phyloP scores from a whole-genome alignment of 2,113 vertebrate species.

The Heterotis niloticus region DNA sequence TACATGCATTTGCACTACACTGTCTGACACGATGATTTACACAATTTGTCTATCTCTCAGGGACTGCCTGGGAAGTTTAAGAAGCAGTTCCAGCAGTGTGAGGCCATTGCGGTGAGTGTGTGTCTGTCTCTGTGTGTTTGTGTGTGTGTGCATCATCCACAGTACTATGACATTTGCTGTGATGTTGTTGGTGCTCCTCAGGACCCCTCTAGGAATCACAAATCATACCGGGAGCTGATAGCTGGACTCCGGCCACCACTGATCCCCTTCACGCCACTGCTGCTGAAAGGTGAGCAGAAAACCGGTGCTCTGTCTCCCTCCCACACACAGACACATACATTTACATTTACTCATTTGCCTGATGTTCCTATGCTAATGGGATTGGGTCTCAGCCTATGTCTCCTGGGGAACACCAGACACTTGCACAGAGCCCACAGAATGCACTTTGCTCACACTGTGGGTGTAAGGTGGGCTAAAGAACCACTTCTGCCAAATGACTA shows the following conservation, averaged over 20 bases:
- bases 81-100: conserved; percentile 92
- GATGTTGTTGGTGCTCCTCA: conserved; percentile 40
- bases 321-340: background rate
- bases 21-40: no score
- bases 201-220: conserved; percentile 96
- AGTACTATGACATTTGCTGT: background rate
- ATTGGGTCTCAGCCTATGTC: no score
- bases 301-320: no score
- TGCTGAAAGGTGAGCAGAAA: conserved; percentile 74
- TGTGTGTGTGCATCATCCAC: background rate
- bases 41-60: conserved; percentile 53
- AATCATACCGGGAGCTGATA: conserved; percentile 88
- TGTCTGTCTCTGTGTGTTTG: background rate
- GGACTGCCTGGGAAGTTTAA: conserved; percentile 94
- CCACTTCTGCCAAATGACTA: no score
- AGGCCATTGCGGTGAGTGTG: conserved; percentile 80
- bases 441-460: no score
- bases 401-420: no score
- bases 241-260: conserved; percentile 85
- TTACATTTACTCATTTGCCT: background rate
- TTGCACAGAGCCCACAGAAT: no score
- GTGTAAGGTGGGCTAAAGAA: no score
- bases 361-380: no score
- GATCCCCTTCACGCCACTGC: conserved; percentile 90
- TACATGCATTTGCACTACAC: no score